Evolutionary conservation across 2,888 invertebrate species (phyloP), one percentile per base, ranked within the genome.

Genomic region (Muscina levida): DNA sequence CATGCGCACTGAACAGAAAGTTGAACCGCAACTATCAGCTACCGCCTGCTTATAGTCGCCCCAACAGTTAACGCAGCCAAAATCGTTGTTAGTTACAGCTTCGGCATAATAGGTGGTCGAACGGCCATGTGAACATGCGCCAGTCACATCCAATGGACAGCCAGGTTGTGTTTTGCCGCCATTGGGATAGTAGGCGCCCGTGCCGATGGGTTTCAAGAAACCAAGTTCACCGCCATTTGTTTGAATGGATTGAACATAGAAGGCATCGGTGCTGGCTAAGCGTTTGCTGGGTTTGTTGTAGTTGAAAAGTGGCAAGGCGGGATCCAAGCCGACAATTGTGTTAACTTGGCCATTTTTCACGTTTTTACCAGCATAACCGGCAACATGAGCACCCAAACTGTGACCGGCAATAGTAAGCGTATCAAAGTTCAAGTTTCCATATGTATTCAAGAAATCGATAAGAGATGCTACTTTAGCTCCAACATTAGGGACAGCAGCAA

Each of bases 371-470:
- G 93, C 91, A 75, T 92, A 92, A 0, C 93, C 93, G n/a, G 93
- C 92, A 1, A 93, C 92, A 83, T 93, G 93, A 0, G 93, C 93
- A 0, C 93, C 93, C 75, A 93, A 89, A 79, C 93, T 93, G 83
- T 93, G 93, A 0, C 93, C 93, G 72, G 93, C 92, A 5, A 90
- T 70, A 91, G 91, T 86, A 90, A 93, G 83, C 90, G 88, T 5
- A 90, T 92, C 53, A 91, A 91, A 53, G 88, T 87, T 19, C 89
- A 91, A 13, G 90, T 92, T 72, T 90, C 91, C 84, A 90, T 90
- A 15, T 90, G 90, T 1, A 90, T 91, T 85, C 91, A 93, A 83
- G 68, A 85, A 87, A 68, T 90, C 87, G 67, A 90, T 84, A 72
- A 89, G 72, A 0, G 13, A 57, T 19, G 88, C 90, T 0, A 89